Percentiles rank a stretch among this genome's conserved stretches.
phyloP scores from a whole-genome alignment of 2,888 invertebrate genomes.

The Miltochrista miniata region DNA sequence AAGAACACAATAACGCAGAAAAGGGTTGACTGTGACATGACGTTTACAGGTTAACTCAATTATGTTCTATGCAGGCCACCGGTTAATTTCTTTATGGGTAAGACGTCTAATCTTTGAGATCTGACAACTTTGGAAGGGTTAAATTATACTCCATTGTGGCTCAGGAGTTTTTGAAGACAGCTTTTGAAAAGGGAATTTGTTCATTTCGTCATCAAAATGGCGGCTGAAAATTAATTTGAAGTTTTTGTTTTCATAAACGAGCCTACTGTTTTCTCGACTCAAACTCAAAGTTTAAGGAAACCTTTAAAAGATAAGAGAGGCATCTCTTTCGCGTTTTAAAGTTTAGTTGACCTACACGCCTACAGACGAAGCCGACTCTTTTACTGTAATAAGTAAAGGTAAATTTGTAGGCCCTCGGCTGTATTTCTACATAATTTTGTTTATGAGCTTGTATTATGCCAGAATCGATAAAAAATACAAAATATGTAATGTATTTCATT shows the following conservation, averaged over 20 bases:
- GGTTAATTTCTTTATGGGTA: conserved; percentile 50
- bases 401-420: neutral
- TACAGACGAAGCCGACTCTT: no score
- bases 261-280: neutral
- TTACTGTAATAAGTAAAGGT: neutral
- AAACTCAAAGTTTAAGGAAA: no score
- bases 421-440: no score
- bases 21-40: conserved; percentile 64
- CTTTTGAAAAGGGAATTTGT: conserved; percentile 6
- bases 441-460: no score
- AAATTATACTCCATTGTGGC: conserved; percentile 26
- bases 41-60: conserved; percentile 74
- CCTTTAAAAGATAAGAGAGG: no score
- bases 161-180: conserved; percentile 22
- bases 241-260: neutral
- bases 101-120: conserved; percentile 33
- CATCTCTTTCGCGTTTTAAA: no score
- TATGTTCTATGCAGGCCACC: conserved; percentile 57
- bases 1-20: conserved; percentile 36
- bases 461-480: no score
- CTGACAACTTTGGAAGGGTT: conserved; percentile 28
- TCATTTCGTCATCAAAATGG: conserved; percentile 4
- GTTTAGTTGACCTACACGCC: no score
- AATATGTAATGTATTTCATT: no score
- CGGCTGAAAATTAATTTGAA: neutral